These are phyloP conservation scores for Spongilla lacustris DNA, from an alignment of 37 sponge, comb jelly and placozoan species.

Conservation along the genomic window DNA sequence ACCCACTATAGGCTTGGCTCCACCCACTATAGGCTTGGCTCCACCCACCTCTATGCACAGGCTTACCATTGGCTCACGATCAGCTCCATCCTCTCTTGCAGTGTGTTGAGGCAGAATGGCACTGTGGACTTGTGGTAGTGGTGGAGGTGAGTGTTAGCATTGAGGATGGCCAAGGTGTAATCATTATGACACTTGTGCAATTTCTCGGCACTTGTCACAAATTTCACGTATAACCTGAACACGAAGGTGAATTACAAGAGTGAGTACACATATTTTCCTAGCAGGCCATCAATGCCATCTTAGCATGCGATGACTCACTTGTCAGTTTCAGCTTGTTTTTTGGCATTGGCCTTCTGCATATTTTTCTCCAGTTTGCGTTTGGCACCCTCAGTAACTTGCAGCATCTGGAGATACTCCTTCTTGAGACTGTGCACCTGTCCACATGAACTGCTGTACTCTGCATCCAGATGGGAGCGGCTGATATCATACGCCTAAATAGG, in stretches of 20 bases:
- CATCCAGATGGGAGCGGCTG: slow-evolving; percentile 40
- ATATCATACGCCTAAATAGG: slow-evolving; percentile 32
- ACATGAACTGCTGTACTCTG: slow-evolving; percentile 21
- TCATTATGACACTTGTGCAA: slow-evolving; percentile 79
- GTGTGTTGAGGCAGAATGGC: slow-evolving; percentile 68
- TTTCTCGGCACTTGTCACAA: slow-evolving; percentile 43
- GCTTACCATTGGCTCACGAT: slow-evolving; percentile 61
- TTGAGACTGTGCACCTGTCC: slow-evolving; percentile 33
- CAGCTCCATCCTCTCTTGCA: slow-evolving; percentile 73
- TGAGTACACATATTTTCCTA: not conserved
- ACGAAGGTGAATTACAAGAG: not conserved
- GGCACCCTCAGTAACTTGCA: slow-evolving; percentile 36
- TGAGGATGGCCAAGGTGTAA: slow-evolving; percentile 60
- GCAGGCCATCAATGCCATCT: slow-evolving; percentile 11
- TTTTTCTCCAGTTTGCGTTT: slow-evolving; percentile 41
- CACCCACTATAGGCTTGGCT: not conserved
- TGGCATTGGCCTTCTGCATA: slow-evolving; percentile 15
- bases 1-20: too few species aligned
- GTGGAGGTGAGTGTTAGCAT: slow-evolving; percentile 74
- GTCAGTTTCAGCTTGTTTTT: slow-evolving; percentile 31
- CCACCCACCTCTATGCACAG: not conserved
- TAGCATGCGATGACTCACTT: slow-evolving; percentile 42
- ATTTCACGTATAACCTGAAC: slow-evolving; percentile 50
- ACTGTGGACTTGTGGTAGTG: slow-evolving; percentile 30
- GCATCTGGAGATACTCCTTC: slow-evolving; percentile 22